Base-by-base conservation (phyloP, 2,888 invertebrate genomes). In the Agelastica alni region DNA sequence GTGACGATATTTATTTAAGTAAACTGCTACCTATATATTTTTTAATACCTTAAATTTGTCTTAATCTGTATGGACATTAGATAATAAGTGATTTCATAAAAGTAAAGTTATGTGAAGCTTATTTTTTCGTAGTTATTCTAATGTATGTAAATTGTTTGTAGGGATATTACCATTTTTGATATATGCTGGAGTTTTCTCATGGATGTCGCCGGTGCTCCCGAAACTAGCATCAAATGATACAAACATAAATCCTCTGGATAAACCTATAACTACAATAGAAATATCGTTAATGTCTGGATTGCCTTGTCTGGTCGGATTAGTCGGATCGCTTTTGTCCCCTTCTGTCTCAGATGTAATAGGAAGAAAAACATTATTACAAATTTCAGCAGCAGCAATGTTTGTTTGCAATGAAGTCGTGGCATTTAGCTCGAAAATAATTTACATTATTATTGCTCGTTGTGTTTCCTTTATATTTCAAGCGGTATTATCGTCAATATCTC, bases 151-250 rank as follows among this genome's bases (percentile, higher is more conserved):
- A n/a, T 28, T 42, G n/a, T 42, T 36, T 36, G 3, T 16, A 43
- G 43, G 16, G 2, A 43, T 16, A 3, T 9, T 43, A 30, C 17
- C 31, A 6, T 2, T 16, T 4, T 30, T 43, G 5, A 3, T n/a
- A 1, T 13, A 3, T 16, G 45, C 55, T 10, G 17, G 39, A 2
- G 10, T 56, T 5, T 49, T 54, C 31, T 34, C 47, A 2, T 66
- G 64, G 63, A 54, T 60, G 2, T 63, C 63, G 4, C 59, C 36
- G 10, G 16, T 36, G 36, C 5, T 36, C 2, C 9, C 18, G 1
- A 16, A 16, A 4, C 17, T 36, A n/a, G 2, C 10, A 17, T 36
- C 36, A 6, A 17, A 18, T 6, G 36, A 36, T 10, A 3, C 4
- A 1, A 17, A 17, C 17, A 9, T 36, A 9, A 36, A 36, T 16